Percentiles rank a stretch among this genome's conserved stretches.
These are phyloP conservation scores for Marcusenius ussheri DNA, from an alignment of 2,113 vertebrate genomes.

Conservation along the genomic window DNA sequence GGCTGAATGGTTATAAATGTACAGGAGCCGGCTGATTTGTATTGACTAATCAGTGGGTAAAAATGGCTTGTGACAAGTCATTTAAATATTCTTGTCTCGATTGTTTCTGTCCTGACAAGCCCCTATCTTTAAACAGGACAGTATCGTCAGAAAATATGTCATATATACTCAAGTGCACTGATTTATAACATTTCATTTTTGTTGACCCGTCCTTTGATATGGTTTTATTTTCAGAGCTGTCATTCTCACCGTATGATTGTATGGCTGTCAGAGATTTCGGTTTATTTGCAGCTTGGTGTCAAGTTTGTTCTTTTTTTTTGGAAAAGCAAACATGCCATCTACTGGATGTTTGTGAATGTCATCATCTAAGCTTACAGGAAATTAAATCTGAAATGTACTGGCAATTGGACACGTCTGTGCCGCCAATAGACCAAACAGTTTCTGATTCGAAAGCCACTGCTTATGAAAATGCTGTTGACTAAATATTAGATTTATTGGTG, in stretches of 20 bases:
- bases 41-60: background rate
- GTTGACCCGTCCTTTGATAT: background rate
- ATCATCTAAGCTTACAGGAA: background rate
- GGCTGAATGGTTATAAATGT: background rate
- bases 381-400: background rate
- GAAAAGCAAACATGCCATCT: background rate
- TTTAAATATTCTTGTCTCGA: background rate
- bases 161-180: background rate
- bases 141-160: background rate
- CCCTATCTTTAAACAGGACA: conserved; percentile 35
- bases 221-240: background rate
- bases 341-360: background rate
- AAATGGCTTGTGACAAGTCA: background rate
- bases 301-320: background rate
- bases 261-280: background rate
- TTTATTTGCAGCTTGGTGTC: background rate
- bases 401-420: background rate
- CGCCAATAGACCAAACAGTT: background rate
- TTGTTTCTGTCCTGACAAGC: conserved; percentile 37
- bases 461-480: background rate
- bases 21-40: background rate
- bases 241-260: background rate
- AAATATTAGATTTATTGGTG: background rate
- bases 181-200: background rate
- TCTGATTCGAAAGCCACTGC: background rate